Conservation (phyloP, 2,113 vertebrate genomes). For the Bubalus kerabau region DNA sequence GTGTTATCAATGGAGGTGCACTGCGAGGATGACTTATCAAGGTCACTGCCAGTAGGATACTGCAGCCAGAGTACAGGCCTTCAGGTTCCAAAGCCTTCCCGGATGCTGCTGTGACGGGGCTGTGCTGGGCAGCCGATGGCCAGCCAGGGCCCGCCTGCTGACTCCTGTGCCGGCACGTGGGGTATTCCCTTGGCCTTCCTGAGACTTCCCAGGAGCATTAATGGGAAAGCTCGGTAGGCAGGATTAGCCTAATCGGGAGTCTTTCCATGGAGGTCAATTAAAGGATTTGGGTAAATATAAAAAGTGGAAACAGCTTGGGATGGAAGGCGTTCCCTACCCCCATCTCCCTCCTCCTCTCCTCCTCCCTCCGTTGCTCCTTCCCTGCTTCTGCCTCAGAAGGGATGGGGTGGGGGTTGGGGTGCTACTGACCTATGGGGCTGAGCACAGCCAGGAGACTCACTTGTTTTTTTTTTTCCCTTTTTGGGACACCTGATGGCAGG, state of each 20-base stretch:
- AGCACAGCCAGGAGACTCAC: background rate
- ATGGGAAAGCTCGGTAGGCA: conserved; percentile 39
- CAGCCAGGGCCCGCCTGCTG: background rate
- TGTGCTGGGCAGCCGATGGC: background rate
- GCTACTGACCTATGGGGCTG: background rate
- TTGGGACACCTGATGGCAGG: background rate
- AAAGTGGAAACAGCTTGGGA: conserved; percentile 71
- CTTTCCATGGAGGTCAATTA: conserved; percentile 60
- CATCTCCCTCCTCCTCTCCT: background rate
- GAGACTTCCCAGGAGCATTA: conserved; percentile 12
- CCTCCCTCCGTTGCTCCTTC: background rate
- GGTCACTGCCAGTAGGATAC: background rate
- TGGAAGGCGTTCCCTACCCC: background rate
- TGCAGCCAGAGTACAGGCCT: background rate
- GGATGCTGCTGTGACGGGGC: accelerated
- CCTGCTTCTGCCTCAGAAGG: background rate
- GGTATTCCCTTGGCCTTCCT: conserved; percentile 22
- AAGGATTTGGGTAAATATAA: conserved; percentile 69
- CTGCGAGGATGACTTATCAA: background rate
- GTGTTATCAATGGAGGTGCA: background rate
- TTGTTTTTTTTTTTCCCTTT: background rate
- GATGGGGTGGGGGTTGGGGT: background rate
- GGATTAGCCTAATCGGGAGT: conserved; percentile 49
- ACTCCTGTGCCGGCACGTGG: background rate
- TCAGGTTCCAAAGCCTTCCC: background rate